These are phyloP conservation scores for Liodrosophila aerea DNA, from an alignment of 2,888 invertebrate genomes.

Conservation along the genomic window DNA sequence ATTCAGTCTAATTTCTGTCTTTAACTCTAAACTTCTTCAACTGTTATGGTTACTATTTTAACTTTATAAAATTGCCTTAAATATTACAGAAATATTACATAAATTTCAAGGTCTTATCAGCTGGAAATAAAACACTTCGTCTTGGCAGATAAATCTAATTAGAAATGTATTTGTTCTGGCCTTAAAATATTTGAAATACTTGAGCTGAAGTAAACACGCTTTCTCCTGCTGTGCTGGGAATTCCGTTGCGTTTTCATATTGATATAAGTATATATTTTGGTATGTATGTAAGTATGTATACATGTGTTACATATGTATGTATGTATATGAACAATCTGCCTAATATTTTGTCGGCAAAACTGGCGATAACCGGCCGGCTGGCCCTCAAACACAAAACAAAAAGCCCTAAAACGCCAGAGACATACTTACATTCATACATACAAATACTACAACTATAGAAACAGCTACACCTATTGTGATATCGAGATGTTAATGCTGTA, in stretches of 20 bases:
- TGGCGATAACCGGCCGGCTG: conserved; percentile 25
- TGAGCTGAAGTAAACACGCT: conserved; percentile 14
- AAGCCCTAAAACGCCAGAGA: conserved; percentile 11
- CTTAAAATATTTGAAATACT: conserved; percentile 9
- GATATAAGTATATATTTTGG: not conserved
- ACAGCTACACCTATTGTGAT: conserved; percentile 8
- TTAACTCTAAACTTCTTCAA: too few relatives aligned
- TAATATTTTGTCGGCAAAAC: conserved; percentile 15
- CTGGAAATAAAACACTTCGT: too few relatives aligned
- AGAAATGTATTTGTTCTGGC: too few relatives aligned
- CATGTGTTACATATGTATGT: too few relatives aligned
- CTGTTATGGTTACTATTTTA: too few relatives aligned
- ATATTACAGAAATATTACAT: too few relatives aligned
- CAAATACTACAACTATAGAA: not conserved
- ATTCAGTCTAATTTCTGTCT: too few relatives aligned
- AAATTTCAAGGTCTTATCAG: too few relatives aligned
- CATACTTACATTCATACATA: conserved; percentile 3
- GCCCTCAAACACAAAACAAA: not conserved
- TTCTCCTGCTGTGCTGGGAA: conserved; percentile 10
- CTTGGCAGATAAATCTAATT: too few relatives aligned
- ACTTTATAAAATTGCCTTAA: too few relatives aligned
- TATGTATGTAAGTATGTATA: not conserved
- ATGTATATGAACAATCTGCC: not conserved
- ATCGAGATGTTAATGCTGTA: conserved; percentile 22
- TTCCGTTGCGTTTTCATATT: not conserved